These are phyloP conservation scores for Calliscelio sp. DNA, from an alignment of 2,888 invertebrate genomes.

Conservation along the genomic window DNA sequence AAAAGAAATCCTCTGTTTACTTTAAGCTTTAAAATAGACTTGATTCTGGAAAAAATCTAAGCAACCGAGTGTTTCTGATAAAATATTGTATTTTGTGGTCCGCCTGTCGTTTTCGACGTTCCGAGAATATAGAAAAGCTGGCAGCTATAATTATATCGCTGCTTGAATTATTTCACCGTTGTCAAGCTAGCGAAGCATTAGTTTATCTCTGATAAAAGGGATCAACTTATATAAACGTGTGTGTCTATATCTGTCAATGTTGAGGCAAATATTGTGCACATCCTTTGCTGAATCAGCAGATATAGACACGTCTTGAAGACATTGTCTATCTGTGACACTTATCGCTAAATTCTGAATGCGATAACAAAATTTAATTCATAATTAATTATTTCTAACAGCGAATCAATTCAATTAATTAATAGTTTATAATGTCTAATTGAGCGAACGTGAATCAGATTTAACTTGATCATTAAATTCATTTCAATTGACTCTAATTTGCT, in stretches of 20 bases:
- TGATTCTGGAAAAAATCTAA: background rate
- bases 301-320: background rate
- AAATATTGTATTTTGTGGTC: constrained; percentile 34
- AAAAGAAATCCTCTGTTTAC: background rate
- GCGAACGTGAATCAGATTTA: constrained; percentile 4
- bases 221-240: constrained; percentile 43
- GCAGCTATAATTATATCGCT: constrained; percentile 64
- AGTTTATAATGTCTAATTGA: constrained; percentile 11
- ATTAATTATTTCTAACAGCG: background rate
- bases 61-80: background rate
- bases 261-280: background rate
- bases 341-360: too few relatives aligned
- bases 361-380: too few relatives aligned
- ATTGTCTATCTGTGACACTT: background rate
- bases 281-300: background rate
- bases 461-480: constrained; percentile 26
- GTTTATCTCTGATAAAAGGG: constrained; percentile 33
- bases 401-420: background rate
- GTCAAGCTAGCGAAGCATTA: constrained; percentile 60
- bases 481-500: constrained; percentile 30
- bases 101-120: constrained; percentile 34
- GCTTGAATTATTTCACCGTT: constrained; percentile 67
- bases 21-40: too few relatives aligned
- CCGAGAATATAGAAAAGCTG: constrained; percentile 62
- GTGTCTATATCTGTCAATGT: constrained; percentile 2